Conservation (phyloP, 2,888 invertebrate genomes). For the Nebria salina region DNA sequence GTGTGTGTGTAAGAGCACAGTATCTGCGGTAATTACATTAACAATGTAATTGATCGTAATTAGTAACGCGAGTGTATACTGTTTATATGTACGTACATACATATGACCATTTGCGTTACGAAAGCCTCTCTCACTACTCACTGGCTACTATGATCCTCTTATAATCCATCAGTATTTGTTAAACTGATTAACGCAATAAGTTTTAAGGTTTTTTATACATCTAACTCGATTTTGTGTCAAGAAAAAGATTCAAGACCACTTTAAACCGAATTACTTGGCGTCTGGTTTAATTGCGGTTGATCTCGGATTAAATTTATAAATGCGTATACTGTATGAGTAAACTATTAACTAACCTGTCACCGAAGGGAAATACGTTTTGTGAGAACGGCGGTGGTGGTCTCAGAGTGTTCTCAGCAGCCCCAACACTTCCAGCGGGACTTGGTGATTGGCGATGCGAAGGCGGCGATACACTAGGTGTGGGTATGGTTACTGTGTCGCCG, state of each 20-base stretch:
- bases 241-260: too few species aligned
- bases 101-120: too few species aligned
- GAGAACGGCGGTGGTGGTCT: slow-evolving; percentile 65
- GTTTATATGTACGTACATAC: too few species aligned
- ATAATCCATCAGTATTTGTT: too few species aligned
- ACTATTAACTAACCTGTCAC: slow-evolving; percentile 64
- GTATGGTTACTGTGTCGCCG: slow-evolving; percentile 60
- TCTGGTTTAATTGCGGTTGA: too few species aligned
- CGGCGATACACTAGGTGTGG: slow-evolving; percentile 59
- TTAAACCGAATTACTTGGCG: too few species aligned
- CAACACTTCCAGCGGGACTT: slow-evolving; percentile 20
- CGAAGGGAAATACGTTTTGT: slow-evolving; percentile 75
- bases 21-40: slow-evolving; percentile 52
- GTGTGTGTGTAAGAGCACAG: slow-evolving; percentile 36
- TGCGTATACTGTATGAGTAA: neutral
- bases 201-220: too few species aligned
- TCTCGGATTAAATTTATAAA: too few species aligned
- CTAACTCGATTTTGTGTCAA: too few species aligned
- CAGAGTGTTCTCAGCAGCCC: slow-evolving; percentile 7
- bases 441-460: slow-evolving; percentile 58
- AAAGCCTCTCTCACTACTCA: too few species aligned
- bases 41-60: slow-evolving; percentile 52
- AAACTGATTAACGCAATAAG: too few species aligned
- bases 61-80: slow-evolving; percentile 33
- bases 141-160: too few species aligned